These are phyloP conservation scores for Nymphalis polychloros DNA, from an alignment of 2,888 invertebrate genomes.

Conservation along the genomic window DNA sequence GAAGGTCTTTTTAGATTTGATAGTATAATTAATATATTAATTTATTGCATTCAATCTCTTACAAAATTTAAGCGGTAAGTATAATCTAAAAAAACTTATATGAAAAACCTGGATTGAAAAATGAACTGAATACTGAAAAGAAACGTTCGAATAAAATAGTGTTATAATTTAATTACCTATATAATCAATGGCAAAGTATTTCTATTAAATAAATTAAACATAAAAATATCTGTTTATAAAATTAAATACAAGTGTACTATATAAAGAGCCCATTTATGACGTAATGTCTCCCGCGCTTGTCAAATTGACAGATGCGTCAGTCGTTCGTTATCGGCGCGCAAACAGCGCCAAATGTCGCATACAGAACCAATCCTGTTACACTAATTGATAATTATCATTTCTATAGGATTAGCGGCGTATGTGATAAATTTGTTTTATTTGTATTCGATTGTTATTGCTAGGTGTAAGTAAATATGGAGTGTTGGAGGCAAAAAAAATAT, in stretches of 20 bases:
- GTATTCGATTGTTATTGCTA: slow-evolving; percentile 16
- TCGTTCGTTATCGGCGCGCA: slow-evolving; percentile 66
- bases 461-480: neutral
- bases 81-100: no score
- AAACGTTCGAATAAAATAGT: no score
- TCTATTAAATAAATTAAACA: no score
- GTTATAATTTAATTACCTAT: no score
- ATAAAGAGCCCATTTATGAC: slow-evolving; percentile 42
- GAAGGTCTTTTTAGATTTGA: no score
- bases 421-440: slow-evolving; percentile 48
- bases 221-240: no score
- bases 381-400: slow-evolving; percentile 79
- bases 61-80: no score
- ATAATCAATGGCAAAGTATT: no score
- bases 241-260: slow-evolving; percentile 7
- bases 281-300: slow-evolving; percentile 38
- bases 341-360: slow-evolving; percentile 75
- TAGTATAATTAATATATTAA: no score
- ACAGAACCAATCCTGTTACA: slow-evolving; percentile 48
- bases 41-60: no score
- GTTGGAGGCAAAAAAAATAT: neutral
- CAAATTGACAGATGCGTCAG: slow-evolving; percentile 65
- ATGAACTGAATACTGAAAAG: no score
- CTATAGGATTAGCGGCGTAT: slow-evolving; percentile 63
- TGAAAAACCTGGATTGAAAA: no score